Conservation (phyloP, 2,797 vertebrate species). For the Tragelaphus oryx region DNA sequence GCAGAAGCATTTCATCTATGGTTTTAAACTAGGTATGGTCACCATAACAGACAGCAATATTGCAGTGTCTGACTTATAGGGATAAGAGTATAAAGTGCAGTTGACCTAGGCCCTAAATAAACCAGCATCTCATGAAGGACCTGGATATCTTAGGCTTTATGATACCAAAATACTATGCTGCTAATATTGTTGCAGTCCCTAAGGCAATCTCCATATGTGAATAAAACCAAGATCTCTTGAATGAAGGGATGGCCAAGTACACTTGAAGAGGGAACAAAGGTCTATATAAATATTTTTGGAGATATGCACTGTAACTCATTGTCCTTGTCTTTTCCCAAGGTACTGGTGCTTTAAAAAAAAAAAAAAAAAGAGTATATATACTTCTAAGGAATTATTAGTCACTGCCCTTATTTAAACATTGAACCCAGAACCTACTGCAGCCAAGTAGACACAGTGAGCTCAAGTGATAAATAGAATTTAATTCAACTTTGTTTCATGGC, state of each 20-base stretch:
- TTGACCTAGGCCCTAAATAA: neutral
- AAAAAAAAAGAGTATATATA: neutral
- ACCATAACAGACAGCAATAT: neutral
- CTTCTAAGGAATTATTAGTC: neutral
- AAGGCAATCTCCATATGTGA: neutral
- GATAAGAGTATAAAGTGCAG: neutral
- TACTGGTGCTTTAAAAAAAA: neutral
- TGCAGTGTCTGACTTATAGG: neutral
- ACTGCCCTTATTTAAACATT: neutral
- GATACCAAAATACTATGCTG: neutral
- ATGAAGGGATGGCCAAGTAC: neutral
- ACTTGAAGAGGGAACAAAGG: neutral
- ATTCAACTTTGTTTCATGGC: constrained; percentile 8
- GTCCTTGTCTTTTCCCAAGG: neutral
- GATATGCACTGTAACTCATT: neutral
- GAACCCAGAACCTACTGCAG: neutral
- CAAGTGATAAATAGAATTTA: neutral
- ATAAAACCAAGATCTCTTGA: neutral
- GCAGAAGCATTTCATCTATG: neutral
- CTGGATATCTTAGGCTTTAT: neutral
- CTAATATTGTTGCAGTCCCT: neutral
- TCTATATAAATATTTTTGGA: neutral
- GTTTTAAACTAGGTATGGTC: neutral
- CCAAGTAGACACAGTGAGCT: neutral
- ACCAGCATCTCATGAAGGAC: neutral